Evolutionary conservation across 2,888 invertebrate species (phyloP).

Genomic region (Sialis lutaria): DNA sequence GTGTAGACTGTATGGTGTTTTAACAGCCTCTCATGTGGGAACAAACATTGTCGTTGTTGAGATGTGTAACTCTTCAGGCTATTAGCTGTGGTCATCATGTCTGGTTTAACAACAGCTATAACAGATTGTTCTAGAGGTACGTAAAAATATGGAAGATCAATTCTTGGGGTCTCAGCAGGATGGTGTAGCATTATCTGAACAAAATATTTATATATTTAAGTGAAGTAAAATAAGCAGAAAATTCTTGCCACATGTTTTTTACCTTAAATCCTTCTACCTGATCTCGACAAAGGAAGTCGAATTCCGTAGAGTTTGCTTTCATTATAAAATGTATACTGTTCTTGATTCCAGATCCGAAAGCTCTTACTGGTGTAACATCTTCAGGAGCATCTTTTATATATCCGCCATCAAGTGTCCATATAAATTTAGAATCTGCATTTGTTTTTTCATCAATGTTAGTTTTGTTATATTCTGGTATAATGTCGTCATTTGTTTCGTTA

Average conservation of each 20-base stretch:
- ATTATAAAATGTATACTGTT: conserved; percentile 9
- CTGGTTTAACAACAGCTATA: conserved; percentile 52
- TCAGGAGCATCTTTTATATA: conserved; percentile 1
- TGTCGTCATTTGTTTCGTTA: too few species aligned
- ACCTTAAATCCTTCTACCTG: conserved; percentile 16
- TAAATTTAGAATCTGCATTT: too few species aligned
- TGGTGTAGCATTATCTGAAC: conserved; percentile 44
- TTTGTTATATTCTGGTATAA: too few species aligned
- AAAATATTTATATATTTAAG: too few species aligned
- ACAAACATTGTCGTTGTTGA: conserved; percentile 47
- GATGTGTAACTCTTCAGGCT: conserved; percentile 45
- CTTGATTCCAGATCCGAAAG: not conserved
- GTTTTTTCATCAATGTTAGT: too few species aligned
- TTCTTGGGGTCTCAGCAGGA: conserved; percentile 47
- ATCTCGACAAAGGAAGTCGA: conserved; percentile 14
- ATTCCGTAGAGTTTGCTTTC: conserved; percentile 1
- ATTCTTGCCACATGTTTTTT: not conserved
- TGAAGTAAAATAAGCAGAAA: too few species aligned
- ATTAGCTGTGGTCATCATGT: conserved; percentile 57
- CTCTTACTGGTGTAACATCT: not conserved
- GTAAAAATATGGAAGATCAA: conserved; percentile 51
- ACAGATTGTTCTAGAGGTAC: conserved; percentile 53
- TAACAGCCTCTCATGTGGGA: conserved; percentile 43
- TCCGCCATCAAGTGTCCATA: conserved; percentile 7
- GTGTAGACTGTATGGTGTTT: conserved; percentile 51